phyloP scores from a whole-genome alignment of 2,113 vertebrate genomes.

The Carettochelys insculpta region DNA sequence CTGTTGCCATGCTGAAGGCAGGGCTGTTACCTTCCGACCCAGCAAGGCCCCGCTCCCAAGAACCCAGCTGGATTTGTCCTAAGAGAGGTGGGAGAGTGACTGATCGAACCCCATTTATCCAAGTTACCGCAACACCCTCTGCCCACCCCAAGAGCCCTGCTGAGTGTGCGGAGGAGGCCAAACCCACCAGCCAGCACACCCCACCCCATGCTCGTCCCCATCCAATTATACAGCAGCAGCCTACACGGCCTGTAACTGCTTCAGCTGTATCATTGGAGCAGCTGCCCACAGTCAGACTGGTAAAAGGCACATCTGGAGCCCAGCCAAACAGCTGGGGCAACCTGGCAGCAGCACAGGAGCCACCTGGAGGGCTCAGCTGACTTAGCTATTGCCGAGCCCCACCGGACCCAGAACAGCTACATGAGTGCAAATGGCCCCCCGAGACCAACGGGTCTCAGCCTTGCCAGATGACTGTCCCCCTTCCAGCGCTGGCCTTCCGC shows the following conservation, averaged over 20 bases:
- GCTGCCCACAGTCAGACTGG: neutral
- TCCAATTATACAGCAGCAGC: neutral
- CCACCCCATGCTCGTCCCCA: neutral
- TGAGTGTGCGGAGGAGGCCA: neutral
- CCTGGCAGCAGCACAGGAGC: neutral
- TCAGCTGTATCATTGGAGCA: neutral
- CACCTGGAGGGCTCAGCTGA: neutral
- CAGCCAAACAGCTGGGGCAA: neutral
- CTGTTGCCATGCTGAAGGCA: too few species aligned
- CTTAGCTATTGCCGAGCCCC: neutral
- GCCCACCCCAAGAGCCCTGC: neutral
- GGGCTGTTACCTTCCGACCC: neutral
- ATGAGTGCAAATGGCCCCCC: neutral
- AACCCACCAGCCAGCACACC: neutral
- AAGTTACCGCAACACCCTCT: neutral
- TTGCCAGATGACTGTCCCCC: too few species aligned
- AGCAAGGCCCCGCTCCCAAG: neutral
- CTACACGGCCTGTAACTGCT: neutral
- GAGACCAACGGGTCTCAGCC: too few species aligned
- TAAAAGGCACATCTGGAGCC: neutral
- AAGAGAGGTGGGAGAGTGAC: too few species aligned
- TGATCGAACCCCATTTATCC: too few species aligned
- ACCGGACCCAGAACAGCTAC: neutral
- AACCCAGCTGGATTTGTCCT: neutral
- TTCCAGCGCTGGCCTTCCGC: too few species aligned